A percentile compares a stretch with the other conserved stretches of the same genome.
These are phyloP conservation scores for Eristalis arbustorum DNA, from an alignment of 2,888 invertebrate species.

Conservation along the genomic window DNA sequence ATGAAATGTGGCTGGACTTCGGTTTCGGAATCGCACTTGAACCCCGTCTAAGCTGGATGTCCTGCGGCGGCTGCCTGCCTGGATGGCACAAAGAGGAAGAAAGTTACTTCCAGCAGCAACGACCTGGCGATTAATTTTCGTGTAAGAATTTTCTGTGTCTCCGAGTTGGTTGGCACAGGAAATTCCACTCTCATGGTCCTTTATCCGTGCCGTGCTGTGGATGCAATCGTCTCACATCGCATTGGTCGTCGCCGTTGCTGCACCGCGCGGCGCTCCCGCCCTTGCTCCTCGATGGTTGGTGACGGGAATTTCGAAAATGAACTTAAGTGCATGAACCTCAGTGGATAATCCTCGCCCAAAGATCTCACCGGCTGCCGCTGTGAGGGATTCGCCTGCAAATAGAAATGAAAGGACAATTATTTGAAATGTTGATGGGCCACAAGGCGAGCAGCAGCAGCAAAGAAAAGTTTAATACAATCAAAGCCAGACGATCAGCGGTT, in stretches of 20 bases:
- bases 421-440: conserved; percentile 64
- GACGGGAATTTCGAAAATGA: conserved; percentile 59
- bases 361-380: background rate
- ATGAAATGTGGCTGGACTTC: conserved; percentile 52
- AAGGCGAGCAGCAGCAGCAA: conserved; percentile 22
- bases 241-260: background rate
- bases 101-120: too few relatives aligned
- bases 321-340: conserved; percentile 66
- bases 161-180: conserved; percentile 18
- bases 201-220: conserved; percentile 44
- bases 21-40: conserved; percentile 60
- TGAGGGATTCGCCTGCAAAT: conserved; percentile 42
- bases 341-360: conserved; percentile 49
- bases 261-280: too few relatives aligned
- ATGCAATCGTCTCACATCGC: conserved; percentile 47
- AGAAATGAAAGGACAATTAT: conserved; percentile 62
- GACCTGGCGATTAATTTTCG: conserved; percentile 36
- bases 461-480: conserved; percentile 56
- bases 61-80: conserved; percentile 18
- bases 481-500: conserved; percentile 9
- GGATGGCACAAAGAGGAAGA: too few relatives aligned
- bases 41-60: conserved; percentile 43
- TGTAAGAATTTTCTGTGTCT: conserved; percentile 31
- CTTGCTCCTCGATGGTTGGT: too few relatives aligned
- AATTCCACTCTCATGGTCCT: conserved; percentile 43